Evolutionary conservation across 2,113 vertebrate species (phyloP), one percentile per base, ranked within the genome.

Genomic region (Sarotherodon lohbergeri): DNA sequence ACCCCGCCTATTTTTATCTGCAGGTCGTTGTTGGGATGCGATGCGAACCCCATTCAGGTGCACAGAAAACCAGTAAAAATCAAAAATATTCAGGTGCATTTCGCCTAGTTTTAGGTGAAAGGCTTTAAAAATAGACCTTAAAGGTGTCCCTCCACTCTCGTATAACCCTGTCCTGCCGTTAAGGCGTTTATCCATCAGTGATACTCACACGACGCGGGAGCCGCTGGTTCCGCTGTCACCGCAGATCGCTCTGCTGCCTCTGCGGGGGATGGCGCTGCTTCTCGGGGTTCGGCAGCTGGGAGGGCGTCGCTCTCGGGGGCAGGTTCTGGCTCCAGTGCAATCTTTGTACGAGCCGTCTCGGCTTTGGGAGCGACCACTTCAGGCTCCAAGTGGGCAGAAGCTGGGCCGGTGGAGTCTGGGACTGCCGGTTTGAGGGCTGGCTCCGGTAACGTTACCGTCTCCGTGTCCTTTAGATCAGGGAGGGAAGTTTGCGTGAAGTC

Each of bases 151-250:
- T 50, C 27, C 24, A n/a, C 27, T 78, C 17, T 12, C 43, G 17
- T 50, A 50, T 50, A 50, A 78, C 27, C 41, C 19, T 12, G 10
- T 12, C 9, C n/a, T 36, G 46, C 32, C 6, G 17, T 10, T 56
- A 56, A 56, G n/a, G 2, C 50, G 9, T 22, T 9, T 34, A 41
- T 39, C 17, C 48, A 17, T 41, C 34, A 56, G 9, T 2, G 4
- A 91, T 46, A 95, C 96, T 96, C 84, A 96, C 96, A 93, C 8
- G 95, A 92, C 71, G 93, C 89, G 24, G 94, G 93, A 92, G 95
- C 91, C 73, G 89, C 76, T 89, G 92, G 27, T 91, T 90, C 81
- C 86, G 87, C 90, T 73, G 88, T 93, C 89, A 82, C 91, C 82
- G 93, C 87, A 80, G 92, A 86, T 86, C 63, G 82, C 85, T 87